Evolutionary conservation across 2,888 invertebrate genomes (phyloP), one percentile per base, ranked within the genome.

Genomic region (Hemistola chrysoprasaria): DNA sequence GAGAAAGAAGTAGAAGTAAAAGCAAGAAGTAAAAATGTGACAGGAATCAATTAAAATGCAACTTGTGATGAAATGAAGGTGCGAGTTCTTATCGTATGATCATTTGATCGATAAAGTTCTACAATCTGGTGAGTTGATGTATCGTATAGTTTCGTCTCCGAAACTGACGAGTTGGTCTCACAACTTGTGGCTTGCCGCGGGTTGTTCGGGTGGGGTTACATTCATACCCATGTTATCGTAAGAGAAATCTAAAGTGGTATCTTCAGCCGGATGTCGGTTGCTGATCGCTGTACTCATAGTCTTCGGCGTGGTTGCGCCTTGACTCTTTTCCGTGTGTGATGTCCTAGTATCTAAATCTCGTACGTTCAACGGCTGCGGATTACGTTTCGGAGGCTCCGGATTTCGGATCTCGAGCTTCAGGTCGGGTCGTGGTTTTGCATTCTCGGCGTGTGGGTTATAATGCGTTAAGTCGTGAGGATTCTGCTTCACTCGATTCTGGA

Each of bases 161-260:
- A 75, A 75, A 29, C 58, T 65, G 45, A 71, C 66, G 11, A 45
- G 48, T 40, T 50, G 46, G 11, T 44, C 67, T 85, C 73, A 86
- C 67, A 87, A 84, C 41, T 78, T 82, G 50, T 84, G 82, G 45
- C 72, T 78, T 4, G 72, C 53, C 0, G 78, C 72, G 0, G 76
- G 63, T 28, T 80, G 81, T 33, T 83, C 82, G 0, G 92, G 92
- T 1, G 92, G 92, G 0, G 93, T 93, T 46, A 93, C 92, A 7
- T 92, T 92, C 91, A 95, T 91, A 0, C 91, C 95, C 65, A 93
- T 93, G 74, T 95, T 95, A 61, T 95, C 95, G 65, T 95, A 95
- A 0, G 94, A 93, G 59, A 94, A 95, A 59, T 95, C 95, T 24
- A 93, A 79, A 1, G 94, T 93, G 0, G 92, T 92, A 53, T 95